A percentile compares a stretch with the other conserved stretches of the same genome.
phyloP scores from a whole-genome alignment of 1,140 invertebrate species.

The Anastrepha obliqua region DNA sequence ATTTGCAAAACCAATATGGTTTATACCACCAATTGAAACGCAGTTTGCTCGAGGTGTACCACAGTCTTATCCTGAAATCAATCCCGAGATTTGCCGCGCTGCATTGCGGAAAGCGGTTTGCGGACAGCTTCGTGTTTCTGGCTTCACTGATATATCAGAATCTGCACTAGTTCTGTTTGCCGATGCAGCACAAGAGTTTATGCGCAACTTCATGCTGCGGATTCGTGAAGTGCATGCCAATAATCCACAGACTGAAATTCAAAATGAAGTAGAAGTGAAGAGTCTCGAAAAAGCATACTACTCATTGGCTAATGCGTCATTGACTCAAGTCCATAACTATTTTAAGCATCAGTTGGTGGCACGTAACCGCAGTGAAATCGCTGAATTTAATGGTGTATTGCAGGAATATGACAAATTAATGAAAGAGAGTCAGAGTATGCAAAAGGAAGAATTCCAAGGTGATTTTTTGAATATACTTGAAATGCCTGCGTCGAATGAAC shows the following conservation, averaged over 20 bases:
- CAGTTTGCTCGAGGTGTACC: constrained; percentile 67
- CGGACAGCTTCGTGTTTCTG: constrained; percentile 68
- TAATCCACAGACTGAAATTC: constrained; percentile 39
- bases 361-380: constrained; percentile 68
- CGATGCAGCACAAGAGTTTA: constrained; percentile 69
- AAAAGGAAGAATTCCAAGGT: constrained; percentile 63
- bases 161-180: constrained; percentile 67
- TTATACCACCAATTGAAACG: constrained; percentile 67
- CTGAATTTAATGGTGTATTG: constrained; percentile 67
- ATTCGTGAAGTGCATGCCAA: constrained; percentile 55
- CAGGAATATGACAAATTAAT: constrained; percentile 72
- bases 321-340: constrained; percentile 71
- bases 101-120: constrained; percentile 69
- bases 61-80: constrained; percentile 64
- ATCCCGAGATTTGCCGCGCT: constrained; percentile 61
- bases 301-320: constrained; percentile 64
- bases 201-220: constrained; percentile 64
- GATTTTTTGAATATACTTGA: constrained; percentile 67
- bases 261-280: constrained; percentile 58
- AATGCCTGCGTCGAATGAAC: constrained; percentile 51
- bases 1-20: constrained; percentile 73
- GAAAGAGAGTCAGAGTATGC: constrained; percentile 72
- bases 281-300: constrained; percentile 68
- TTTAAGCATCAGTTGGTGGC: constrained; percentile 72
- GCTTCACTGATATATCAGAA: constrained; percentile 71